Conservation (phyloP, 2,888 invertebrate genomes). For the Lottia gigantea region DNA sequence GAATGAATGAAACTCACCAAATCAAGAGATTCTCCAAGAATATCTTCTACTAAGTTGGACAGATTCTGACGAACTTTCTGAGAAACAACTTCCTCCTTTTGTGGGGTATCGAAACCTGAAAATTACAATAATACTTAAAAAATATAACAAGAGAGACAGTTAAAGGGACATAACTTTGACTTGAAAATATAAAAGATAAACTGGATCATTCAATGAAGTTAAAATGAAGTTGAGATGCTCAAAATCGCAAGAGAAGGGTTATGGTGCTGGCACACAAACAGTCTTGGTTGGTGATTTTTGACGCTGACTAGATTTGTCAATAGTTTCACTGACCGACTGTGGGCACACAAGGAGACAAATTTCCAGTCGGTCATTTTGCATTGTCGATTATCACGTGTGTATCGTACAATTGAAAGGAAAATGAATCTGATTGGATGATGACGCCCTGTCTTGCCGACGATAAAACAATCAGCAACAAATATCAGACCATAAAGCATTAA, state of each 20-base stretch:
- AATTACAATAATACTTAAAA: constrained; percentile 17
- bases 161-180: constrained; percentile 1
- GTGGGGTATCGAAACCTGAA: constrained; percentile 53
- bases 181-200: constrained; percentile 1
- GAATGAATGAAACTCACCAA: constrained; percentile 39
- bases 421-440: too few species aligned
- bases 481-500: too few species aligned
- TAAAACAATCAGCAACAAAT: too few species aligned
- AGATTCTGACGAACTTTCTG: constrained; percentile 53
- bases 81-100: constrained; percentile 36
- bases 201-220: background rate
- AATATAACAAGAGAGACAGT: background rate
- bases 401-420: too few species aligned
- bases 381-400: too few species aligned
- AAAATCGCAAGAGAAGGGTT: background rate
- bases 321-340: too few species aligned
- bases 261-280: too few species aligned
- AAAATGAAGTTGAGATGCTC: background rate
- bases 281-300: too few species aligned
- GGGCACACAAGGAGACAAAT: too few species aligned
- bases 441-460: too few species aligned
- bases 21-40: constrained; percentile 55
- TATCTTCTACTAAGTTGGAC: constrained; percentile 52
- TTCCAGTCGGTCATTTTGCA: too few species aligned
- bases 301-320: too few species aligned